Conservation (phyloP, 2,113 vertebrate species). For the Ptyas mucosa region DNA sequence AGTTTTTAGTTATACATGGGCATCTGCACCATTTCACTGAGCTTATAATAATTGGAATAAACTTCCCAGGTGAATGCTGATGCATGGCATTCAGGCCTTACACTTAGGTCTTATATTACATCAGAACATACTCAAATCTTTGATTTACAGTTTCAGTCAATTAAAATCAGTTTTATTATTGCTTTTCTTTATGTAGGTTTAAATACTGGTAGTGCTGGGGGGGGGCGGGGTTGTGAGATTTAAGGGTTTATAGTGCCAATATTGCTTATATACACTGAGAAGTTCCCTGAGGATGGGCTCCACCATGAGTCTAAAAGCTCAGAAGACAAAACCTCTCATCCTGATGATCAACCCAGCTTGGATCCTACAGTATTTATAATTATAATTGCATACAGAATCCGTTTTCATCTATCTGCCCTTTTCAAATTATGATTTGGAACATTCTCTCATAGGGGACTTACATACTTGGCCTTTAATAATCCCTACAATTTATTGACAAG, state of each 20-base stretch:
- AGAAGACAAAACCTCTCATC: no score
- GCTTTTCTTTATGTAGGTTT: not conserved
- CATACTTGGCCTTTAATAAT: no score
- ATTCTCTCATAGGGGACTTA: no score
- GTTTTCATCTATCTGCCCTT: no score
- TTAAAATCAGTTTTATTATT: not conserved
- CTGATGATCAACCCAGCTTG: no score
- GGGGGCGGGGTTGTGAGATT: not conserved
- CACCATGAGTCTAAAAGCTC: no score
- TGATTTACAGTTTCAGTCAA: not conserved
- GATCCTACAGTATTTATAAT: no score
- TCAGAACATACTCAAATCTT: not conserved
- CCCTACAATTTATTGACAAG: no score
- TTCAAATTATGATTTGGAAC: no score
- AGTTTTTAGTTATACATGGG: not conserved
- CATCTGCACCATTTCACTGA: not conserved
- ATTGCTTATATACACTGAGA: no score
- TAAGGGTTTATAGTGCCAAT: not conserved
- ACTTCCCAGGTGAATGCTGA: not conserved
- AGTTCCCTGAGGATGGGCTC: no score
- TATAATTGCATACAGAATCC: no score
- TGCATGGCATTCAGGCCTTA: not conserved
- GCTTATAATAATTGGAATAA: not conserved
- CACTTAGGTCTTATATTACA: not conserved
- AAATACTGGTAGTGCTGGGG: not conserved